A percentile compares a stretch with the other conserved stretches of the same genome.
Conservation (phyloP, 2,888 invertebrate genomes). For the Rotaria socialis region DNA sequence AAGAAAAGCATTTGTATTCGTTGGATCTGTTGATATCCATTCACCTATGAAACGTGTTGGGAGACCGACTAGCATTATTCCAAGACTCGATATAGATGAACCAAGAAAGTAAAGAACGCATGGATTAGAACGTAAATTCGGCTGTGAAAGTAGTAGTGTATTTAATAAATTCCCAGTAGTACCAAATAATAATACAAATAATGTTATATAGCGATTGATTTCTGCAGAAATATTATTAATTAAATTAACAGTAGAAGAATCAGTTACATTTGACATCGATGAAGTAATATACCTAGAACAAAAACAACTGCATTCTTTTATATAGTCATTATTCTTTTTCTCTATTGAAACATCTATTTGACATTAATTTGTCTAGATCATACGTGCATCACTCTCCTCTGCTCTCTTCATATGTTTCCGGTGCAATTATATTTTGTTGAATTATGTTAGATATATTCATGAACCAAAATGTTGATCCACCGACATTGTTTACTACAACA, state of each 20-base stretch:
- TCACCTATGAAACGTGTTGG: not conserved
- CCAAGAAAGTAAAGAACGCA: conserved; percentile 9
- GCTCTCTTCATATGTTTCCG: not conserved
- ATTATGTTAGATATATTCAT: too few species aligned
- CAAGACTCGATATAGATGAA: conserved; percentile 7
- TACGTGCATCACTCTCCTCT: not conserved
- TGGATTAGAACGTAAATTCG: not conserved
- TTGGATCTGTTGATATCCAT: not conserved
- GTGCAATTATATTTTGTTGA: too few species aligned
- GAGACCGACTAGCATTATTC: not conserved
- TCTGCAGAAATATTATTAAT: not conserved
- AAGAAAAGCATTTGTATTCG: not conserved
- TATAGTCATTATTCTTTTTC: too few species aligned
- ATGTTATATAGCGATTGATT: not conserved
- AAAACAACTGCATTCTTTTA: too few species aligned
- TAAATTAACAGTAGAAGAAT: not conserved
- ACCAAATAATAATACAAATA: not conserved
- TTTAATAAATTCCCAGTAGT: not conserved
- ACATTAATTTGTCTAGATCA: too few species aligned
- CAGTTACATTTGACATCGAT: not conserved
- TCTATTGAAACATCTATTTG: too few species aligned
- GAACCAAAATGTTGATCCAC: too few species aligned
- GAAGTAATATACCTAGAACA: too few species aligned
- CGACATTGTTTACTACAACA: too few species aligned
- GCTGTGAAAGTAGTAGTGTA: not conserved